Conservation (phyloP, 2,113 vertebrate genomes). For the Daphoenositta chrysoptera region DNA sequence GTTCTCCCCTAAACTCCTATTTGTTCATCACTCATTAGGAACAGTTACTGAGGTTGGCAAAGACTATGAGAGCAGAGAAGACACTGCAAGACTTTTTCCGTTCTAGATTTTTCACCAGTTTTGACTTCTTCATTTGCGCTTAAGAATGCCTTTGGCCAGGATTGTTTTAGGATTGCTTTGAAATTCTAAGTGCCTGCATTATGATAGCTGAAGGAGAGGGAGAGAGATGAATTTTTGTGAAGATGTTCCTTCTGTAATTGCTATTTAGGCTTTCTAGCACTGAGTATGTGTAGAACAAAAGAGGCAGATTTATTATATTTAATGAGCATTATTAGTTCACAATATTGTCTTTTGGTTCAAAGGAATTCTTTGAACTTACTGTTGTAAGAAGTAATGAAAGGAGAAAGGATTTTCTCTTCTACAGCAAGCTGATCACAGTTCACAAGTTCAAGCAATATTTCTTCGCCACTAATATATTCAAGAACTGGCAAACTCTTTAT, state of each 20-base stretch:
- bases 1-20: background rate
- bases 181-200: background rate
- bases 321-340: background rate
- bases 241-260: background rate
- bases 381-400: constrained; percentile 11
- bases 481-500: constrained; percentile 25
- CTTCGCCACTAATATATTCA: constrained; percentile 34
- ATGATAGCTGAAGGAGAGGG: background rate
- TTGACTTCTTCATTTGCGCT: background rate
- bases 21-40: background rate
- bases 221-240: constrained; percentile 1
- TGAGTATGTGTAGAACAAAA: background rate
- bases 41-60: background rate
- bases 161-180: background rate
- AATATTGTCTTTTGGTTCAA: constrained; percentile 12
- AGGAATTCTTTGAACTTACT: background rate
- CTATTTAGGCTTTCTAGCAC: background rate
- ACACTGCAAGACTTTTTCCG: background rate
- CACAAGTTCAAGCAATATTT: constrained; percentile 50
- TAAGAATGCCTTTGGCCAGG: background rate
- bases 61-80: background rate
- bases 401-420: background rate
- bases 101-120: background rate
- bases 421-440: constrained; percentile 3
- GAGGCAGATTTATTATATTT: background rate